Conservation (phyloP, 2,797 vertebrate genomes). For the Danio kyathit region DNA sequence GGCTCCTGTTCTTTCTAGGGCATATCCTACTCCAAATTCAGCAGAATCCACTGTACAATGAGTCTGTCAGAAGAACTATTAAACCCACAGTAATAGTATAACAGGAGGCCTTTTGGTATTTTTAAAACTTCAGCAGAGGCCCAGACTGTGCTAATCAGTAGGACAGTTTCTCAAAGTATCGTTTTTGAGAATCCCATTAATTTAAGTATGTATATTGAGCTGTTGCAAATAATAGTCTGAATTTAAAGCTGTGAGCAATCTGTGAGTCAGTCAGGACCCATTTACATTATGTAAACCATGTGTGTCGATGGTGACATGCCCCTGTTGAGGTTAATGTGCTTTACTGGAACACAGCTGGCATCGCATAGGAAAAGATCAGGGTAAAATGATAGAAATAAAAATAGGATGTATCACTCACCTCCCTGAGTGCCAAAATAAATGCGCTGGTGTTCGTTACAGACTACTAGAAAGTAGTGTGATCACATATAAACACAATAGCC, state of each 20-base stretch:
- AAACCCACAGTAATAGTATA: not conserved
- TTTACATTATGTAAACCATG: constrained; percentile 10
- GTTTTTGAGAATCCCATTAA: not conserved
- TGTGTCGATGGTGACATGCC: not conserved
- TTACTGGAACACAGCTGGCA: not conserved
- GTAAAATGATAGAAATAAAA: not conserved
- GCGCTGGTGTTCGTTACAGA: not conserved
- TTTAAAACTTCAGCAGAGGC: not conserved
- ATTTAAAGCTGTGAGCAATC: not conserved
- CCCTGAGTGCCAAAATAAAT: not conserved
- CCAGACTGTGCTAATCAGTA: not conserved
- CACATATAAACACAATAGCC: not conserved
- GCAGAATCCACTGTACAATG: not conserved
- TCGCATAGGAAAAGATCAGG: not conserved
- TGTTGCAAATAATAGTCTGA: not conserved
- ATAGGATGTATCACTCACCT: not conserved
- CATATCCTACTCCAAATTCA: not conserved
- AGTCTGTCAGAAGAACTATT: not conserved
- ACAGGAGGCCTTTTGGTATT: not conserved
- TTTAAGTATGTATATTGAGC: constrained; percentile 6
- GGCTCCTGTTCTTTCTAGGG: not conserved
- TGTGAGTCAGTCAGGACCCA: not conserved
- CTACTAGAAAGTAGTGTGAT: not conserved
- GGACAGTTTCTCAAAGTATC: constrained; percentile 3
- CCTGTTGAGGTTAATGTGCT: not conserved